phyloP scores from a whole-genome alignment of 2,797 vertebrate genomes.

The Oryzias dopingdopingensis region DNA sequence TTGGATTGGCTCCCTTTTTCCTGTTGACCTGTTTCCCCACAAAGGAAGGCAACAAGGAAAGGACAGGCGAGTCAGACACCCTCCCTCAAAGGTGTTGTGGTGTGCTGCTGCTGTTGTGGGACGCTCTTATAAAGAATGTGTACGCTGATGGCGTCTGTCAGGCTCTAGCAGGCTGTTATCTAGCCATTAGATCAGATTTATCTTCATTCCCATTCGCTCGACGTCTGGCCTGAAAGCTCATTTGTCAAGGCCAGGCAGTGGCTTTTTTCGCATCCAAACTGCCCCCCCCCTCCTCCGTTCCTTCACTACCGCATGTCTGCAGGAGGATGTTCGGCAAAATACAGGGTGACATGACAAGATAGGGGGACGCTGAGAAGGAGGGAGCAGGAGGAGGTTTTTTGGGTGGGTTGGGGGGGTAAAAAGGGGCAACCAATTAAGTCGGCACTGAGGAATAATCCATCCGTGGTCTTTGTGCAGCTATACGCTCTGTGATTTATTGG shows the following conservation, averaged over 20 bases:
- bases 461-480: constrained; percentile 56
- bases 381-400: constrained; percentile 30
- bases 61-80: constrained; percentile 10
- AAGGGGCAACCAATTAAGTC: constrained; percentile 72
- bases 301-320: constrained; percentile 44
- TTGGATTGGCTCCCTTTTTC: too few species aligned
- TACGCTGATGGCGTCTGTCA: constrained; percentile 74
- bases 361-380: constrained; percentile 37
- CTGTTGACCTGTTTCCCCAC: constrained; percentile 3
- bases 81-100: constrained; percentile 16
- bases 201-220: constrained; percentile 73
- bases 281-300: not conserved
- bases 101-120: constrained; percentile 46
- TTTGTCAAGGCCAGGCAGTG: constrained; percentile 78
- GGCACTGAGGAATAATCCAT: constrained; percentile 62
- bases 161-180: constrained; percentile 78
- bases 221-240: constrained; percentile 75
- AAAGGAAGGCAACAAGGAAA: constrained; percentile 3
- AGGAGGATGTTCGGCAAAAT: constrained; percentile 74
- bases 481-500: constrained; percentile 69
- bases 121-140: constrained; percentile 77
- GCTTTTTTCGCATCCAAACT: constrained; percentile 62
- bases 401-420: constrained; percentile 15
- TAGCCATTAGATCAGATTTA: constrained; percentile 82
- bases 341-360: constrained; percentile 70